Conservation (phyloP, 2,113 vertebrate genomes). For the Sigmodon hispidus region DNA sequence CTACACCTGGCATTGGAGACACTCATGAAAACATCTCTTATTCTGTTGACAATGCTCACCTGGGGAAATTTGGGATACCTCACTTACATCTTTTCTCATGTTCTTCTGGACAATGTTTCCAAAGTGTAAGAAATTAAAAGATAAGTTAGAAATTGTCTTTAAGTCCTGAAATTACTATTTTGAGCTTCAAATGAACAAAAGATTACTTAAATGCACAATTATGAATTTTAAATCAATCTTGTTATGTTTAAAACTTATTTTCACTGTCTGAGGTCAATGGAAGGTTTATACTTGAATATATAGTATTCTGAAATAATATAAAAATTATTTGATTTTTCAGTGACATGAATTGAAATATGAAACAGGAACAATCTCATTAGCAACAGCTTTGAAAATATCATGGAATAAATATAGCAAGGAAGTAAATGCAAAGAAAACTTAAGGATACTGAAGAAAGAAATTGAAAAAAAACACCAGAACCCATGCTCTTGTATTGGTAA, state of each 20-base stretch:
- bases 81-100: background rate
- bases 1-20: background rate
- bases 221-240: background rate
- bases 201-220: background rate
- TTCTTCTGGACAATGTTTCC: slow-evolving; percentile 6
- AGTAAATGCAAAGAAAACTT: background rate
- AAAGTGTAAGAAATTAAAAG: slow-evolving; percentile 30
- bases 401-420: background rate
- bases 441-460: background rate
- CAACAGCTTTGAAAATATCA: background rate
- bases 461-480: background rate
- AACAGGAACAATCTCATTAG: background rate
- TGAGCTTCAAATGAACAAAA: slow-evolving; percentile 20
- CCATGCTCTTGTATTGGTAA: background rate
- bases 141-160: slow-evolving; percentile 19
- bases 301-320: background rate
- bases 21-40: background rate
- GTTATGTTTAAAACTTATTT: slow-evolving; percentile 28
- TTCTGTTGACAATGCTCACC: background rate
- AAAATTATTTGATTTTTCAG: background rate
- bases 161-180: slow-evolving; percentile 16
- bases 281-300: slow-evolving; percentile 10
- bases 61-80: background rate
- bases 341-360: background rate
- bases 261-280: background rate